Evolutionary conservation across 2,797 vertebrate genomes (phyloP).

Genomic region (Notamacropus eugenii): DNA sequence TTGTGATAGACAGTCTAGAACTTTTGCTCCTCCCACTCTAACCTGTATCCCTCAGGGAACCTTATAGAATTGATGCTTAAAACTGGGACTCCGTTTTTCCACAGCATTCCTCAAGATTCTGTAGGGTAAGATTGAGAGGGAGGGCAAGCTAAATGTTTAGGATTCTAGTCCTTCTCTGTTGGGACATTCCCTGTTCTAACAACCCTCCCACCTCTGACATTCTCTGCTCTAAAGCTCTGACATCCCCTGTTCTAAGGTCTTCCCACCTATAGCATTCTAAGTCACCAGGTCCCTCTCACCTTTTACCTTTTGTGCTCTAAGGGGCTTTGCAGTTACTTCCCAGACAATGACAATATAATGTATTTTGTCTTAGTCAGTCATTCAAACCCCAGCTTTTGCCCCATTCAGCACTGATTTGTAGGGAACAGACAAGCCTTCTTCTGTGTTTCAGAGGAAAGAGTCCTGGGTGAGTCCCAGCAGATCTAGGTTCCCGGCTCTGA

Average conservation of each 20-base stretch:
- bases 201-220: too few relatives aligned
- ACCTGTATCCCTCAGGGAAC: neutral
- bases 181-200: neutral
- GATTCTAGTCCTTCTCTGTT: neutral
- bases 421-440: neutral
- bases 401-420: neutral
- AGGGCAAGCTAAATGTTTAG: neutral
- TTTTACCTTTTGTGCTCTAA: neutral
- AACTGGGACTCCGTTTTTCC: neutral
- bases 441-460: neutral
- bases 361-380: too few relatives aligned
- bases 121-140: neutral
- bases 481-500: neutral
- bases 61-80: neutral
- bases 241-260: neutral
- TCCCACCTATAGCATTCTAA: neutral
- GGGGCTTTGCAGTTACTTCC: neutral
- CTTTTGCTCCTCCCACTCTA: neutral
- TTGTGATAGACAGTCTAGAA: neutral
- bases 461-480: neutral
- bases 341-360: neutral
- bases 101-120: neutral
- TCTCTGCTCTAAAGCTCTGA: too few relatives aligned
- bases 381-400: neutral
- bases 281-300: neutral